These are phyloP conservation scores for Brachionus plicatilis DNA, from an alignment of 1,140 invertebrate genomes.

Conservation along the genomic window DNA sequence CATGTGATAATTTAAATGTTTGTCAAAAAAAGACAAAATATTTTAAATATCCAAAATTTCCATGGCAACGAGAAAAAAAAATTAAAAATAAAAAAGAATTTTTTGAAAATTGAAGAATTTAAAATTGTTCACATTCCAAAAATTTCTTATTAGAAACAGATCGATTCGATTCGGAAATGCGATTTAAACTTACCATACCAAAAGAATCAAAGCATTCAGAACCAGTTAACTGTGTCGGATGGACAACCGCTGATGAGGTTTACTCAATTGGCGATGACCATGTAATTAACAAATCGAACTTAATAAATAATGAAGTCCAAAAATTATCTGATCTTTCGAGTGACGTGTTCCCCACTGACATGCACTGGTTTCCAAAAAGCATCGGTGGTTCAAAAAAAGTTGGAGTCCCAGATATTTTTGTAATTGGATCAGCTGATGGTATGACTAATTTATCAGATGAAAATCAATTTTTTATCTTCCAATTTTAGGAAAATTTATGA, in stretches of 20 bases:
- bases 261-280: conserved; percentile 89
- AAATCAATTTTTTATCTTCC: background rate
- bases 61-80: background rate
- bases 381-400: conserved; percentile 53
- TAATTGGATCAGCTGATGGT: conserved; percentile 84
- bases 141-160: background rate
- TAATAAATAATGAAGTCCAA: conserved; percentile 61
- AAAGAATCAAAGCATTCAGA: conserved; percentile 51
- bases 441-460: background rate
- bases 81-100: background rate
- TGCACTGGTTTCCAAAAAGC: conserved; percentile 70
- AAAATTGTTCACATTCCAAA: background rate
- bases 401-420: conserved; percentile 67
- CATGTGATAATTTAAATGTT: too few species aligned
- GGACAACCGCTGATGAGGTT: conserved; percentile 84
- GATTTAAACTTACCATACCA: conserved; percentile 8
- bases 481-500: conserved; percentile 71
- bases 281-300: conserved; percentile 77
- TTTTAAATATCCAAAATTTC: background rate
- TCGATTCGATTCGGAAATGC: background rate
- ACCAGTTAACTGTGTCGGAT: conserved; percentile 76
- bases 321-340: conserved; percentile 71
- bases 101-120: background rate
- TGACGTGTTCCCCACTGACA: conserved; percentile 77
- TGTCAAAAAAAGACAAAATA: conserved; percentile 7